phyloP scores from a whole-genome alignment of 2,888 invertebrate genomes.

The Strigamia maritima region DNA sequence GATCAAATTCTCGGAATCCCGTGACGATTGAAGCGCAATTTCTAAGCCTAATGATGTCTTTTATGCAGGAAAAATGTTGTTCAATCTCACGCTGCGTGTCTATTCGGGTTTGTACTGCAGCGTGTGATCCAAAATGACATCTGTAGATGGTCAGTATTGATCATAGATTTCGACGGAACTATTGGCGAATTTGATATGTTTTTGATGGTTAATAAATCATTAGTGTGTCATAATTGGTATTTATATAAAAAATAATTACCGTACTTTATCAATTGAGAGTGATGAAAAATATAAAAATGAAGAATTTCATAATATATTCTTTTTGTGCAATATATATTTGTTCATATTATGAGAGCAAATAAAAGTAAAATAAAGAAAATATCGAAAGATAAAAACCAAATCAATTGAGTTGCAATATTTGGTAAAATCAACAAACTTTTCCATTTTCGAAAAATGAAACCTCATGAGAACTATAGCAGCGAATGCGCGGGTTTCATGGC shows the following conservation, averaged over 20 bases:
- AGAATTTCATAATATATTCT: too few species aligned
- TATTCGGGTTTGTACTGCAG: not conserved
- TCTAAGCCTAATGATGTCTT: not conserved
- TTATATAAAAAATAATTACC: too few species aligned
- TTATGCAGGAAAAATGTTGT: not conserved
- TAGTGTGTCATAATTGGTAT: too few species aligned
- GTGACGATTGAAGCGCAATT: not conserved
- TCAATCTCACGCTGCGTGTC: too few species aligned
- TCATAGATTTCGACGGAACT: not conserved
- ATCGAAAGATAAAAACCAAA: not conserved
- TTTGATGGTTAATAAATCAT: not conserved
- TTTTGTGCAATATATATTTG: too few species aligned
- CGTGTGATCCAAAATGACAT: too few species aligned
- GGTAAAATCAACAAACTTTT: conserved; percentile 24
- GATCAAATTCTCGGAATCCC: not conserved
- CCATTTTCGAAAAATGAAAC: not conserved
- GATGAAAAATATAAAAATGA: too few species aligned
- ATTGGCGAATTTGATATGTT: not conserved
- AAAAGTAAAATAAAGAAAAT: not conserved
- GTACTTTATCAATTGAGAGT: too few species aligned
- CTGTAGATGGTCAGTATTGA: not conserved
- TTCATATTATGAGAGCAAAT: too few species aligned
- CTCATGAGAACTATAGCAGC: not conserved
- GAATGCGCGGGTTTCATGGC: not conserved
- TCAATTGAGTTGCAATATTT: not conserved